phyloP scores from a whole-genome alignment of 2,888 invertebrate genomes.

The Platycheirus albimanus region DNA sequence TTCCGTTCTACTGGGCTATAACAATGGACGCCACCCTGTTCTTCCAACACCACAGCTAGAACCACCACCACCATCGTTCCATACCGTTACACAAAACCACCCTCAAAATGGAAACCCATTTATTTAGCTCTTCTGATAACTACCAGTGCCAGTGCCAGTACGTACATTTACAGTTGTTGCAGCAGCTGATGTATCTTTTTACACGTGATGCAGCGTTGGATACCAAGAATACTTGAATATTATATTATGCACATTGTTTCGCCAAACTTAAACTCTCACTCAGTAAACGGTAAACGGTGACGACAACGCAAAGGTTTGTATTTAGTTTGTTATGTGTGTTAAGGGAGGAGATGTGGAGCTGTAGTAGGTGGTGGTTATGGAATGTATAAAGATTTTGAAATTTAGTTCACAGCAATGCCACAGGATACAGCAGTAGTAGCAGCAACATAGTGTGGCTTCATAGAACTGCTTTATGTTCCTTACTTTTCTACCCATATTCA shows the following conservation, averaged over 20 bases:
- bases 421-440: constrained; percentile 43
- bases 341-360: background rate
- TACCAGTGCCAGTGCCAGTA: constrained; percentile 1
- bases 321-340: no score
- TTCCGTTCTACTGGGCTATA: constrained; percentile 54
- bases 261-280: constrained; percentile 52
- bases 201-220: constrained; percentile 43
- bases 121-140: constrained; percentile 59
- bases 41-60: no score
- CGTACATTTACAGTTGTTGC: constrained; percentile 13
- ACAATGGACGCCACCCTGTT: constrained; percentile 39
- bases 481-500: constrained; percentile 41
- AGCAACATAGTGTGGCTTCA: constrained; percentile 11
- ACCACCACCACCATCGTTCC: background rate
- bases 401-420: constrained; percentile 67
- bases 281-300: constrained; percentile 35
- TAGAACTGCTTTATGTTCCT: constrained; percentile 16
- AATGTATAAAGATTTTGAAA: constrained; percentile 63
- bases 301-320: constrained; percentile 11
- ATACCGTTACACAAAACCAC: constrained; percentile 7
- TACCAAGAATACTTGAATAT: constrained; percentile 65
- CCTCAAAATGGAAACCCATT: constrained; percentile 53
- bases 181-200: constrained; percentile 55
- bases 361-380: background rate
- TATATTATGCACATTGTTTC: constrained; percentile 64